Conservation (phyloP, 1,140 invertebrate genomes). For the Drosophila pandora region DNA sequence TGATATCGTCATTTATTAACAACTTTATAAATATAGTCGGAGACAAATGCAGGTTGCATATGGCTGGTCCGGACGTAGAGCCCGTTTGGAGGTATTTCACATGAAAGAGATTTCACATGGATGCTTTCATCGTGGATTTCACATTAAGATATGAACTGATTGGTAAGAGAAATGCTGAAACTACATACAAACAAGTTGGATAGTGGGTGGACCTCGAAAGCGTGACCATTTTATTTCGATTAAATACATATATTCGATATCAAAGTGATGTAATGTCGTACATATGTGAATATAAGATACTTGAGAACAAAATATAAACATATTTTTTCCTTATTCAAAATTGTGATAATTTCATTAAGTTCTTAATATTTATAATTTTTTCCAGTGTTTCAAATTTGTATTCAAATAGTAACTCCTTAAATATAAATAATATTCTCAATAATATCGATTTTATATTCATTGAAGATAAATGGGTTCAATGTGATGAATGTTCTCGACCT, state of each 20-base stretch:
- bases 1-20: too few species aligned
- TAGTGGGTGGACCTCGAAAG: too few species aligned
- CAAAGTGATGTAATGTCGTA: not conserved
- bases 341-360: not conserved
- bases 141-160: too few species aligned
- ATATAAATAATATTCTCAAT: slow-evolving; percentile 5
- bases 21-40: too few species aligned
- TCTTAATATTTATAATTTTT: not conserved
- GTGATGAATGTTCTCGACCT: slow-evolving; percentile 56
- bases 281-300: not conserved
- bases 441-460: slow-evolving; percentile 2
- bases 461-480: slow-evolving; percentile 25
- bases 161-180: too few species aligned
- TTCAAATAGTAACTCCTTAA: not conserved
- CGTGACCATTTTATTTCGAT: too few species aligned
- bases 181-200: too few species aligned
- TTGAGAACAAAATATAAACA: not conserved
- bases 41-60: too few species aligned
- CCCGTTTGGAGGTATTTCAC: too few species aligned
- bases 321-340: not conserved
- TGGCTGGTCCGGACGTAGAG: too few species aligned
- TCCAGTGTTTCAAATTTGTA: not conserved
- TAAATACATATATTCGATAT: not conserved
- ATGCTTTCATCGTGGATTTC: too few species aligned
- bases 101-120: too few species aligned